phyloP scores from a whole-genome alignment of 1,140 invertebrate species.

The Bathynomus jamesi region DNA sequence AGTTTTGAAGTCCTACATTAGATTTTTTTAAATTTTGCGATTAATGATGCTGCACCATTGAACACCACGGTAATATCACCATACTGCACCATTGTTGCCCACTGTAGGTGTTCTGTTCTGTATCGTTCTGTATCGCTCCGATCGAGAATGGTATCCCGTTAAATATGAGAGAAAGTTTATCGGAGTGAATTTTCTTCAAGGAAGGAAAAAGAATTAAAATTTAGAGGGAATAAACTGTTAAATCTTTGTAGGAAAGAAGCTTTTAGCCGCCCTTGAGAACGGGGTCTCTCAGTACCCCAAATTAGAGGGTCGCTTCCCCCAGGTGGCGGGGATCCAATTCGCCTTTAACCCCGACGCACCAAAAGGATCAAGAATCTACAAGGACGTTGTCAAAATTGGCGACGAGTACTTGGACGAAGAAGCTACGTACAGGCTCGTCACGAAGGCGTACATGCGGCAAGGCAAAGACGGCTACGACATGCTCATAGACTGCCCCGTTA shows the following conservation, averaged over 20 bases:
- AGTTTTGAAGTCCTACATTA: no score
- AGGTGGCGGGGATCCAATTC: constrained; percentile 73
- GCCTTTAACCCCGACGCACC: constrained; percentile 70
- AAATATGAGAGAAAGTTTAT: no score
- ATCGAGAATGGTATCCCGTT: no score
- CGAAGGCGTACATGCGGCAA: constrained; percentile 67
- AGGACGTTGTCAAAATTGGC: constrained; percentile 62
- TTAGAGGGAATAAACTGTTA: no score
- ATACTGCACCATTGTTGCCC: no score
- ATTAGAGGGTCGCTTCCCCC: constrained; percentile 70
- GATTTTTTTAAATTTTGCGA: no score
- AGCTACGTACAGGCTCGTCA: constrained; percentile 65
- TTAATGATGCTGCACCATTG: no score
- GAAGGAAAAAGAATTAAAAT: no score
- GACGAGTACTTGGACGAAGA: constrained; percentile 68
- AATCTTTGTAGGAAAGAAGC: constrained; percentile 53
- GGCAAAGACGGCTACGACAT: constrained; percentile 80
- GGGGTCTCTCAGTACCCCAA: constrained; percentile 65
- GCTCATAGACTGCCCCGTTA: constrained; percentile 59
- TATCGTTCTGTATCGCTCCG: no score
- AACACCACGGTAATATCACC: no score
- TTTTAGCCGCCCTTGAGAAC: constrained; percentile 72
- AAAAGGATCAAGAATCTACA: constrained; percentile 57
- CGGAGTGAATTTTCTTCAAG: no score
- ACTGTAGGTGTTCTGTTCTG: no score